Percentiles rank a stretch among this genome's conserved stretches.
These are phyloP conservation scores for Colostygia pectinataria DNA, from an alignment of 2,888 invertebrate species.

Conservation along the genomic window DNA sequence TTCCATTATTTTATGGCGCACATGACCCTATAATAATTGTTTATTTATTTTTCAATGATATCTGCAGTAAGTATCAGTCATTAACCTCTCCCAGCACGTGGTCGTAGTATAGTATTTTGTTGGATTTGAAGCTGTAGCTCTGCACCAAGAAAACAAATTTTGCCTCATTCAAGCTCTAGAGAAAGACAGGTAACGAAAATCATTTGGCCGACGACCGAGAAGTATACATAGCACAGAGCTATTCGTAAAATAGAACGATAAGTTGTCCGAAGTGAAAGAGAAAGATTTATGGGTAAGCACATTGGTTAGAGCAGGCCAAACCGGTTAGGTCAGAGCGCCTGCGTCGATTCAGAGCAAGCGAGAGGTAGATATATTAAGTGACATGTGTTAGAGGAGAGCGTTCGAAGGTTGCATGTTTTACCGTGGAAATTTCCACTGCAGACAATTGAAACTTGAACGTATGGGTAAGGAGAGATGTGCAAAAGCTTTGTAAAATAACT, in stretches of 20 bases:
- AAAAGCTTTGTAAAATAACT: slow-evolving; percentile 30
- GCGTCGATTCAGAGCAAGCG: slow-evolving; percentile 67
- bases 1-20: slow-evolving; percentile 18
- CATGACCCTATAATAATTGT: slow-evolving; percentile 46
- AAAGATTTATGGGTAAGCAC: slow-evolving; percentile 47
- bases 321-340: slow-evolving; percentile 75
- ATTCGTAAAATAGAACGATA: slow-evolving; percentile 81
- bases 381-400: slow-evolving; percentile 52
- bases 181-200: slow-evolving; percentile 81
- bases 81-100: slow-evolving; percentile 77
- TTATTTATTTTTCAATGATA: slow-evolving; percentile 75
- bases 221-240: slow-evolving; percentile 82
- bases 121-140: slow-evolving; percentile 82
- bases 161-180: slow-evolving; percentile 80
- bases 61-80: slow-evolving; percentile 76
- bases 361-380: slow-evolving; percentile 53
- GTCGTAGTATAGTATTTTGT: slow-evolving; percentile 76
- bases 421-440: slow-evolving; percentile 81
- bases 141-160: slow-evolving; percentile 76
- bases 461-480: slow-evolving; percentile 54
- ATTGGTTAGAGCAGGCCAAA: slow-evolving; percentile 58
- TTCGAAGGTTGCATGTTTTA: slow-evolving; percentile 77
- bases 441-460: slow-evolving; percentile 80
- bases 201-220: slow-evolving; percentile 81
- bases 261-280: slow-evolving; percentile 64